These are phyloP conservation scores for Drosophila bunnanda DNA, from an alignment of 2,888 invertebrate species.

Conservation along the genomic window DNA sequence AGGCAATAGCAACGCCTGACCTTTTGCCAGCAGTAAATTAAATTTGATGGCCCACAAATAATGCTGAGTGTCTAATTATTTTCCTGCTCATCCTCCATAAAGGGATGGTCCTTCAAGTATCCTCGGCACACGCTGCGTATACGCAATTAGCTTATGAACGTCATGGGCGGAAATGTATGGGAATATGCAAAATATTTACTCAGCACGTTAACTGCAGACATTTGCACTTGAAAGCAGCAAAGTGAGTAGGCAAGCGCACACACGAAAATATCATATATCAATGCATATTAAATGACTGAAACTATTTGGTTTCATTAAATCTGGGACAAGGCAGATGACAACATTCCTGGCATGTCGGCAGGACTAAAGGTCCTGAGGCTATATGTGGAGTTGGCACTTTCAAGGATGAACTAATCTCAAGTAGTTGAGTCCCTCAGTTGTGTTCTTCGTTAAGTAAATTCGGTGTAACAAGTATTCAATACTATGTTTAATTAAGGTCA, in stretches of 20 bases:
- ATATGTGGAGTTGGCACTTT: neutral
- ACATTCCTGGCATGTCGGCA: neutral
- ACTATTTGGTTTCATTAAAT: conserved; percentile 30
- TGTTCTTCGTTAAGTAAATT: neutral
- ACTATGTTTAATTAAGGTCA: neutral
- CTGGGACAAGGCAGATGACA: neutral
- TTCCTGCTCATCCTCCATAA: conserved; percentile 47
- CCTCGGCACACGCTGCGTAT: conserved; percentile 56
- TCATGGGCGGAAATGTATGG: conserved; percentile 18
- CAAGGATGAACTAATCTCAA: neutral
- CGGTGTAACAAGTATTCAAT: neutral
- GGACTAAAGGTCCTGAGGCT: neutral
- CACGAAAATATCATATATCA: conserved; percentile 16
- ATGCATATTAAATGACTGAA: conserved; percentile 19
- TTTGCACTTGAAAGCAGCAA: conserved; percentile 45
- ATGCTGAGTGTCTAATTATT: conserved; percentile 79
- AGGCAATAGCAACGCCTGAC: conserved; percentile 55
- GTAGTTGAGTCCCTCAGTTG: neutral
- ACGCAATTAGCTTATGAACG: conserved; percentile 43
- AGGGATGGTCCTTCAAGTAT: conserved; percentile 26
- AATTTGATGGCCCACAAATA: conserved; percentile 79
- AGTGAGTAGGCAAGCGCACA: conserved; percentile 29
- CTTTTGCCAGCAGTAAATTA: conserved; percentile 70
- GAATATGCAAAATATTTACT: conserved; percentile 48
- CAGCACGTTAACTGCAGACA: conserved; percentile 53